Conservation (phyloP, 2,797 vertebrate genomes). For the Sebastes taczanowskii region DNA sequence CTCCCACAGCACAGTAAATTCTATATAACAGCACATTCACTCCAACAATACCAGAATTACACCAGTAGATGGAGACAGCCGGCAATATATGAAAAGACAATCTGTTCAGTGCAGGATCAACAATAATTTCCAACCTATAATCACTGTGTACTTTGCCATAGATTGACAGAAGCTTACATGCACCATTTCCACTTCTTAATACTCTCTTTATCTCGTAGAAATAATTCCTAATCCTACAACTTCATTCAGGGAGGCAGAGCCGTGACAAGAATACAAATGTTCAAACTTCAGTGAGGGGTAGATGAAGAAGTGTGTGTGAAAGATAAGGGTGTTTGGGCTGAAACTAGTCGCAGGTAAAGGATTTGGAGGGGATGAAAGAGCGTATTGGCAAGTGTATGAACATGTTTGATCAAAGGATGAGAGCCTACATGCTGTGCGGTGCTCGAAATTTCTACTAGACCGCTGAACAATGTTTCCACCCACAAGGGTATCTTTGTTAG, state of each 20-base stretch:
- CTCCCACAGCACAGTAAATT: not conserved
- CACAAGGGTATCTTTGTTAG: not conserved
- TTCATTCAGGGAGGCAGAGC: not conserved
- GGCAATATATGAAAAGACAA: not conserved
- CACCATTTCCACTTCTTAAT: not conserved
- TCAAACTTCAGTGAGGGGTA: not conserved
- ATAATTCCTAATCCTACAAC: not conserved
- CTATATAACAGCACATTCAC: not conserved
- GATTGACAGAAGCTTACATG: not conserved
- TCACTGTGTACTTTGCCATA: not conserved
- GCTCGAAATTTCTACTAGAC: not conserved
- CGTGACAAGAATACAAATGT: not conserved
- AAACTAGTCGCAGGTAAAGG: not conserved
- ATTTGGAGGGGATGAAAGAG: not conserved
- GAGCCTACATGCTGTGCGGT: not conserved
- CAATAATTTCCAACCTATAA: not conserved
- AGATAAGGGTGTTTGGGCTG: not conserved
- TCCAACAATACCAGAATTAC: not conserved
- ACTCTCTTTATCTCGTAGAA: not conserved
- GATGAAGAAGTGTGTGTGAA: not conserved
- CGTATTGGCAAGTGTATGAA: not conserved
- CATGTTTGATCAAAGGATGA: not conserved
- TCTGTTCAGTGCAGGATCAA: not conserved
- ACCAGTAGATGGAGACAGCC: conserved; percentile 55
- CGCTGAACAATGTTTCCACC: not conserved